A percentile compares a stretch with the other conserved stretches of the same genome.
phyloP scores from a whole-genome alignment of 2,888 invertebrate species.

The Nomada fucata region DNA sequence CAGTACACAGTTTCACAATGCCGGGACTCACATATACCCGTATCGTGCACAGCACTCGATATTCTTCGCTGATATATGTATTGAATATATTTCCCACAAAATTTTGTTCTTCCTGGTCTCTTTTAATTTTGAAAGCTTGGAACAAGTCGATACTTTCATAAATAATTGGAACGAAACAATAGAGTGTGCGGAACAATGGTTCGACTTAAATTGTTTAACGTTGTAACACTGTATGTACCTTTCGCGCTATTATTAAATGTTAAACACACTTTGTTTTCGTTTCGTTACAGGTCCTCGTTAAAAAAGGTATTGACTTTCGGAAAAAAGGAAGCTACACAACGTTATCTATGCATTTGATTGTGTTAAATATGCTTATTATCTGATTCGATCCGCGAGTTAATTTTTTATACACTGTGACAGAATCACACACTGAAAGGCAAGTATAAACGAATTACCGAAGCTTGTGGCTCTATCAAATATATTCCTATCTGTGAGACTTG shows the following conservation, averaged over 20 bases:
- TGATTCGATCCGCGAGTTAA: constrained; percentile 14
- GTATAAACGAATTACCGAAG: constrained; percentile 48
- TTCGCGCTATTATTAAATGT: constrained; percentile 43
- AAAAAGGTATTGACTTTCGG: constrained; percentile 21
- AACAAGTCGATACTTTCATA: constrained; percentile 3
- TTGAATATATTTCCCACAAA: constrained; percentile 1
- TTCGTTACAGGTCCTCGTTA: neutral
- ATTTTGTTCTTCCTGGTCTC: neutral
- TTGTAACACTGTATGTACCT: constrained; percentile 17
- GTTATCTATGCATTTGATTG: constrained; percentile 7
- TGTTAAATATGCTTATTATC: constrained; percentile 1
- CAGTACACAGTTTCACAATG: constrained; percentile 36
- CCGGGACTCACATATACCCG: constrained; percentile 42
- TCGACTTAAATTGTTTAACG: constrained; percentile 1
- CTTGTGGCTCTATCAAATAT: constrained; percentile 34
- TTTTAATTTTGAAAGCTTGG: constrained; percentile 14
- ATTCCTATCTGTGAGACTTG: constrained; percentile 23
- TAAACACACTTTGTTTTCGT: constrained; percentile 17
- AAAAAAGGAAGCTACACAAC: neutral
- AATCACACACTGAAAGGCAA: constrained; percentile 33
- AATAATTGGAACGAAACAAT: constrained; percentile 30
- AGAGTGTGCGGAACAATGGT: constrained; percentile 27
- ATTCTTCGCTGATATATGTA: neutral
- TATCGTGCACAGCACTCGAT: neutral
- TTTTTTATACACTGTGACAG: constrained; percentile 38